Base-by-base conservation (phyloP, 2,888 invertebrate genomes). In the Ophioninae sp. region DNA sequence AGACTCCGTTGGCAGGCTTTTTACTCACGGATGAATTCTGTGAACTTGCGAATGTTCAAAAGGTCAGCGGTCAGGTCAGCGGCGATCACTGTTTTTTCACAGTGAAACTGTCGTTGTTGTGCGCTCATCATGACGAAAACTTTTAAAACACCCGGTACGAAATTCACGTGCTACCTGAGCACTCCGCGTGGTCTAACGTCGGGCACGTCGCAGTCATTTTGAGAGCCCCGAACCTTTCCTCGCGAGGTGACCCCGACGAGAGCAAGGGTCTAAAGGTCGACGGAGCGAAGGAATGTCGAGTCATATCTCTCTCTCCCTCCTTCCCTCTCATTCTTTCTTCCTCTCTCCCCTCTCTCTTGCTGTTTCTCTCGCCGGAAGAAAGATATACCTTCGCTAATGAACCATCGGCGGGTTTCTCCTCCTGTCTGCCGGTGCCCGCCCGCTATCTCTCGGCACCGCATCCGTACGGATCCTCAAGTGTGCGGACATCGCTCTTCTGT, bases 371-470 rank as follows among this genome's bases (percentile, higher is more conserved):
- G 7, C n/a, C 17, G 39, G 23, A n/a, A 39, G 68, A 75, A 50
- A 78, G 73, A 87, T 86, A 87, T 86, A 84, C 88, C 70, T 88
- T 88, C 89, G 89, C 91, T 91, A 91, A 91, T 91, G 91, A 91
- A 91, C 90, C 89, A 86, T 87, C 77, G 72, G 81, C 82, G 61
- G 85, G 80, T 86, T 86, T 85, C 82, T 77, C 80, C 82, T 85
- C 83, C 82, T 69, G 85, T 82, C 84, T 77, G 68, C 81, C 70
- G 65, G 62, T 73, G 56, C 73, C 83, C 72, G 74, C 64, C 30
- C 78, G 82, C 73, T 83, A 78, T 86, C 85, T 65, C 81, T 68
- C 61, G 61, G 73, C 81, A 77, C 84, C 65, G 65, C 86, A 84
- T 81, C 83, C 85, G 84, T 79, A 77, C 20, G 41, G 39, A 67